phyloP scores from a whole-genome alignment of 2,797 vertebrate genomes.

The Oryzias dopingdopingensis region DNA sequence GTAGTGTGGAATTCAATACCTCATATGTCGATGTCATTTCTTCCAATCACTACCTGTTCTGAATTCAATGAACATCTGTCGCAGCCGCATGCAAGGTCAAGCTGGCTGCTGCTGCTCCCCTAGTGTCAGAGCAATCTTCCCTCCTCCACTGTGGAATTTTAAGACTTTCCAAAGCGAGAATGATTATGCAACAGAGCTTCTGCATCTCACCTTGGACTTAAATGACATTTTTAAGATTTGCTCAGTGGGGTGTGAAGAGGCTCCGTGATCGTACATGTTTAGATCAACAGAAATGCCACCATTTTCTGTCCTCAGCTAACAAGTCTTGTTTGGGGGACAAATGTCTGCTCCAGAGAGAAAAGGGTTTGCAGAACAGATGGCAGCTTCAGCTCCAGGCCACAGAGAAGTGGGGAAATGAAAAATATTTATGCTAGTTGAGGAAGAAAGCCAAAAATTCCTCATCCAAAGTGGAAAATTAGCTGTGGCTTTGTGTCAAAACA shows the following conservation, averaged over 20 bases:
- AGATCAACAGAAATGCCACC: background rate
- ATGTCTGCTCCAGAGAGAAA: slow-evolving; percentile 16
- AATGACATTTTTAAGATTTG: slow-evolving; percentile 13
- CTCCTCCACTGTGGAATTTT: slow-evolving; percentile 27
- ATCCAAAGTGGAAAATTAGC: slow-evolving; percentile 50
- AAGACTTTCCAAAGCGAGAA: slow-evolving; percentile 36
- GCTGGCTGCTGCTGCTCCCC: slow-evolving; percentile 31
- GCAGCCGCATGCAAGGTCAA: slow-evolving; percentile 41
- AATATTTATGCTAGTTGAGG: slow-evolving; percentile 55
- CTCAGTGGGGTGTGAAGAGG: slow-evolving; percentile 29
- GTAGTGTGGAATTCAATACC: slow-evolving; percentile 58
- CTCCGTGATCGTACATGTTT: no score
- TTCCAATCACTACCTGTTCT: slow-evolving; percentile 47
- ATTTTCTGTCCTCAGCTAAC: slow-evolving; percentile 50
- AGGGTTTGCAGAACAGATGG: slow-evolving; percentile 53
- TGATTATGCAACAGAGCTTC: slow-evolving; percentile 38
- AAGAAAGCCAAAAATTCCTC: slow-evolving; percentile 49
- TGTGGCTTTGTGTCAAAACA: slow-evolving; percentile 38
- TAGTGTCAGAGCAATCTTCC: slow-evolving; percentile 35
- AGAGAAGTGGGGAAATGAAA: slow-evolving; percentile 45
- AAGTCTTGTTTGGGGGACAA: slow-evolving; percentile 8
- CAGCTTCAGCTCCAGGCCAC: slow-evolving; percentile 39
- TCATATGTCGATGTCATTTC: slow-evolving; percentile 51
- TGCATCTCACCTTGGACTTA: slow-evolving; percentile 6
- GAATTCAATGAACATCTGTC: slow-evolving; percentile 54